Percentiles rank a stretch among this genome's conserved stretches.
Conservation (phyloP, 2,113 vertebrate genomes). For the Tragelaphus buxtoni region DNA sequence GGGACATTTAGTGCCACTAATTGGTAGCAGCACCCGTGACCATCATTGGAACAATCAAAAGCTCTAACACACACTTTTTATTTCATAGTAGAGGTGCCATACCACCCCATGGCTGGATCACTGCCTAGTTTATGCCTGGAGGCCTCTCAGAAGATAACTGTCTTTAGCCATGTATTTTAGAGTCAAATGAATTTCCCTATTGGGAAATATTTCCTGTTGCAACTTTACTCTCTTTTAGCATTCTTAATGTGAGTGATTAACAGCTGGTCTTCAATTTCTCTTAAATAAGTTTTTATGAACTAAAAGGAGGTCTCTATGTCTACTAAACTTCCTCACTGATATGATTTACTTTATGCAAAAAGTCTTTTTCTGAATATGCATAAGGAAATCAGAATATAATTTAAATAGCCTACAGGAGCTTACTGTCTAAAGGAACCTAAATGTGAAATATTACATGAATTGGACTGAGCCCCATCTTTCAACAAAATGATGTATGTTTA, state of each 20-base stretch:
- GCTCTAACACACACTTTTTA: neutral
- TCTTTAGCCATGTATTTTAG: neutral
- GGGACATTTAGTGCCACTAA: neutral
- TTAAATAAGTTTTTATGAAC: slow-evolving; percentile 40
- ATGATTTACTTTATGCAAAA: slow-evolving; percentile 57
- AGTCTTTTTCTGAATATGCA: slow-evolving; percentile 58
- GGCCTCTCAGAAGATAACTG: neutral
- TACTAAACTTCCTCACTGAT: slow-evolving; percentile 11
- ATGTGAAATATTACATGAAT: slow-evolving; percentile 41
- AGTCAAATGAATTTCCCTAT: neutral
- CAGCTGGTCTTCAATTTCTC: slow-evolving; percentile 37
- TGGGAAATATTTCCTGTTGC: neutral
- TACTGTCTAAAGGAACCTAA: slow-evolving; percentile 42
- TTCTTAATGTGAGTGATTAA: slow-evolving; percentile 40
- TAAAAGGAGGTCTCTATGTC: neutral
- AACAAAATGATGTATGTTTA: slow-evolving; percentile 10
- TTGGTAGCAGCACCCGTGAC: neutral
- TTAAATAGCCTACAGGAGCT: slow-evolving; percentile 37
- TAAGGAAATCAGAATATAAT: slow-evolving; percentile 52
- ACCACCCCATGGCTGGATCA: neutral
- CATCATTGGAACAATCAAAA: neutral
- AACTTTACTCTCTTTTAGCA: neutral
- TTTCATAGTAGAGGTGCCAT: neutral
- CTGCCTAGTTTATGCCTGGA: neutral
- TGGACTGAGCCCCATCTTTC: neutral